Evolutionary conservation across 2,113 vertebrate species (phyloP), one percentile per base, ranked within the genome.

Genomic region (Psettodes erumei): DNA sequence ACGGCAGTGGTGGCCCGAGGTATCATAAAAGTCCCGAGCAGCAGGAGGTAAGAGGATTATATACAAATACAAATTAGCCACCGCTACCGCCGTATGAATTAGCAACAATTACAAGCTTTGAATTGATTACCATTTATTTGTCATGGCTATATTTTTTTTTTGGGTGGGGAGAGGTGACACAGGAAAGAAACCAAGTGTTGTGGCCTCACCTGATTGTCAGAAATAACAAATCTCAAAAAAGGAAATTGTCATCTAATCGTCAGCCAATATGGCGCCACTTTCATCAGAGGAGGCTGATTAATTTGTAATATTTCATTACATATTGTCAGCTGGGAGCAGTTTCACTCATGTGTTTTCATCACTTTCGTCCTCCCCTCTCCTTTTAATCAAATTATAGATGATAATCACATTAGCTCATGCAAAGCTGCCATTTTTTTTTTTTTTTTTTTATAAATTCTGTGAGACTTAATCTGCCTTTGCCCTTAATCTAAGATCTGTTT

Each of bases 401-500:
- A 72, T 91, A 88, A 91, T 91, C 88, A 70, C 69, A 68, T 90
- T 79, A 86, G 69, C 78, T 88, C 47, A 51, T 61, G 64, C 47
- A 40, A 47, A 69, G 64, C 77, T 25, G 66, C 77, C 53, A 60
- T 45, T 77, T 61, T 81, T 86, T 86, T n/a, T n/a, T n/a, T n/a
- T n/a, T n/a, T n/a, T n/a, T n/a, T n/a, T n/a, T n/a, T n/a, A n/a
- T n/a, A n/a, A 84, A 85, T 80, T 85, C 75, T 55, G 55, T 10
- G 23, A 38, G 68, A 55, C 58, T 81, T 89, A 90, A 91, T 87
- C 83, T 86, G 81, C 81, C 64, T 71, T 65, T 75, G 83, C 79
- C 79, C 82, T 82, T 84, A 87, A 91, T 90, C 88, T 84, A 35
- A 85, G 77, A 86, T 91, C 81, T 87, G 64, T 87, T 82, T 87